These are phyloP conservation scores for Gnathonemus longibarbis DNA, from an alignment of 2,113 vertebrate genomes.

Conservation along the genomic window DNA sequence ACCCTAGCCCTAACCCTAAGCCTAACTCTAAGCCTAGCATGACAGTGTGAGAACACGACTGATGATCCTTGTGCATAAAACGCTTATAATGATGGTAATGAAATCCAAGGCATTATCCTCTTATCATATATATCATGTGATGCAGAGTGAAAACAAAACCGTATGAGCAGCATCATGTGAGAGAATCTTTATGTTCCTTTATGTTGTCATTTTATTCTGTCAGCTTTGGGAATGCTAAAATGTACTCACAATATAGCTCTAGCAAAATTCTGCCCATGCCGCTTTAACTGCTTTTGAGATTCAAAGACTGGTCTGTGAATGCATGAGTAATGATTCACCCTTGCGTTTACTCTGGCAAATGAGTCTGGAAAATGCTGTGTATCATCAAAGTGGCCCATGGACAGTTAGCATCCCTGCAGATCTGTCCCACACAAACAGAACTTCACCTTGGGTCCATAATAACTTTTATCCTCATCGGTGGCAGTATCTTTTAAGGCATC, in stretches of 20 bases:
- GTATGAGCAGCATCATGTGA: not conserved
- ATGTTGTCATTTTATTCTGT: not conserved
- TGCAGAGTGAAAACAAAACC: not conserved
- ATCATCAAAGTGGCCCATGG: not conserved
- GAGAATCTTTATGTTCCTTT: not conserved
- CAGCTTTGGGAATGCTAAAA: not conserved
- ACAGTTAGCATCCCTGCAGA: not conserved
- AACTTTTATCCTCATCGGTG: not conserved
- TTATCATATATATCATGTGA: not conserved
- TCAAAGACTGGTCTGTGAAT: not conserved
- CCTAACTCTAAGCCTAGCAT: not conserved
- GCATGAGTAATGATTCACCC: not conserved
- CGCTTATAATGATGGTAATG: not conserved
- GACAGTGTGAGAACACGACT: not conserved
- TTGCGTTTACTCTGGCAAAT: not conserved
- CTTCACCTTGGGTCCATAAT: not conserved
- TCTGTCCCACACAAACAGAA: not conserved
- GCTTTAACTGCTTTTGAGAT: not conserved
- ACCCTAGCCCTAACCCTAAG: no score
- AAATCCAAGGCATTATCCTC: not conserved
- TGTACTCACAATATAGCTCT: not conserved
- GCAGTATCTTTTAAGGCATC: not conserved
- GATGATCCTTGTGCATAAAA: not conserved
- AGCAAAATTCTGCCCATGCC: not conserved
- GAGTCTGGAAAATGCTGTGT: not conserved